Percentiles rank a stretch among this genome's conserved stretches.
phyloP scores from a whole-genome alignment of 1,140 invertebrate species.

The Cecropterus lyciades region DNA sequence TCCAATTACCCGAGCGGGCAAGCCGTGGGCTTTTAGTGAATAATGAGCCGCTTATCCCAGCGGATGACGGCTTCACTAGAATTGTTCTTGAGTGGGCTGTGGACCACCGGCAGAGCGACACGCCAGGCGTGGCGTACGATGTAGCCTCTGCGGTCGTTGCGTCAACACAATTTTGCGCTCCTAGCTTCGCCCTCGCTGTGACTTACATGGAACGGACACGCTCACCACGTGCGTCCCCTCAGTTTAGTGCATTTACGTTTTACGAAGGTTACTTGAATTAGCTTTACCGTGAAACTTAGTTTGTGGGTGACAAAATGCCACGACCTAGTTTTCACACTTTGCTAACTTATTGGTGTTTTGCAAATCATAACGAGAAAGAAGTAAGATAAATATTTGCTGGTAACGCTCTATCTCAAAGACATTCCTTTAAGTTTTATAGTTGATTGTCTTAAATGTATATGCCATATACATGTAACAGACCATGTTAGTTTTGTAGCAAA shows the following conservation, averaged over 20 bases:
- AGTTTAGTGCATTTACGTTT: conserved; percentile 33
- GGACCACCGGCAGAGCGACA: conserved; percentile 56
- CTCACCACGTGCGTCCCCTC: conserved; percentile 63
- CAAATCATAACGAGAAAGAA: no score
- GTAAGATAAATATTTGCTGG: no score
- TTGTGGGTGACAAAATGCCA: not conserved
- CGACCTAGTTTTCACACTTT: no score
- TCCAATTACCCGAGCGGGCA: conserved; percentile 78
- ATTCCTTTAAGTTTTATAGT: no score
- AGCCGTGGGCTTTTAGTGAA: conserved; percentile 82
- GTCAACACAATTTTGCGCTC: conserved; percentile 68
- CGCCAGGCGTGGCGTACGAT: no score
- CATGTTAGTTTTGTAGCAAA: no score
- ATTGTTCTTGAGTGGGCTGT: conserved; percentile 69
- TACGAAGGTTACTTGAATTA: conserved; percentile 1
- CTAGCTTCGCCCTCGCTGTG: conserved; percentile 61
- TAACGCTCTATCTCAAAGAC: no score
- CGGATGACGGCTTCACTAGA: conserved; percentile 70
- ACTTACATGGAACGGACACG: conserved; percentile 67
- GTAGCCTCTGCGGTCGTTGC: conserved; percentile 55
- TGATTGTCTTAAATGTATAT: no score
- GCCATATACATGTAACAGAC: no score
- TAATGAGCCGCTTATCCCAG: conserved; percentile 79
- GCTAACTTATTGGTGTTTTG: no score
- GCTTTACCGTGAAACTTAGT: not conserved